These are phyloP conservation scores for Plebejus argus DNA, from an alignment of 2,888 invertebrate species.

Conservation along the genomic window DNA sequence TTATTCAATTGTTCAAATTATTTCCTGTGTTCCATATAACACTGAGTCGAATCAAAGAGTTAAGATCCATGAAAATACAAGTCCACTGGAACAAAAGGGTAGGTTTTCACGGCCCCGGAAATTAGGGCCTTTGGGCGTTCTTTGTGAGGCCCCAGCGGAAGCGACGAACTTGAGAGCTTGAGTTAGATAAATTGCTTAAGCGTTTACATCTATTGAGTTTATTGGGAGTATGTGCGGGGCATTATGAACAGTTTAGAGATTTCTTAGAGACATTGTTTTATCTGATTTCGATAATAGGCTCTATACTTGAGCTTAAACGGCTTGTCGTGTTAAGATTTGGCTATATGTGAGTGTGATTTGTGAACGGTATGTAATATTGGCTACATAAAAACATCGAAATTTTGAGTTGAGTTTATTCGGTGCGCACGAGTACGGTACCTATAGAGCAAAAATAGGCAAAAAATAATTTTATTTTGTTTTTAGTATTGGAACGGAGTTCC, in stretches of 20 bases:
- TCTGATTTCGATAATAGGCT: not conserved
- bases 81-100: constrained; percentile 22
- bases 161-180: constrained; percentile 31
- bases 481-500: too few species aligned
- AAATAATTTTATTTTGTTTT: too few species aligned
- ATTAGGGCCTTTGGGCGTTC: constrained; percentile 35
- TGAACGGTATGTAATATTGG: too few species aligned
- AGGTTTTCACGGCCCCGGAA: constrained; percentile 32
- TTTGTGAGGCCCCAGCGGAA: constrained; percentile 33
- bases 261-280: not conserved
- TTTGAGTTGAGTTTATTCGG: too few species aligned
- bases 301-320: not conserved
- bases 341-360: too few species aligned
- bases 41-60: not conserved
- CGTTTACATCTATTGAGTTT: constrained; percentile 21
- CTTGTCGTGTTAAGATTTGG: too few species aligned
- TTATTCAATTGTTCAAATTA: not conserved
- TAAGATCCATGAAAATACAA: constrained; percentile 5
- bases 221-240: not conserved
- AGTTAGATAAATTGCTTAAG: constrained; percentile 29
- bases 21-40: not conserved
- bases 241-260: constrained; percentile 4
- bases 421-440: too few species aligned
- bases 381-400: too few species aligned
- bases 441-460: too few species aligned